Percentiles rank a stretch among this genome's conserved stretches.
phyloP scores from a whole-genome alignment of 2,113 vertebrate species.

The mouse (Mus musculus) region GRCm39 chr13:43986501-43987000 shows the following conservation, averaged over 20 bases:
- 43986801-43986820: background rate
- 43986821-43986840: background rate
- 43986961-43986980: background rate
- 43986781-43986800: background rate
- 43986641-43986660: background rate
- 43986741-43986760: background rate
- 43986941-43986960: background rate
- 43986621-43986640: background rate
- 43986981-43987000: background rate
- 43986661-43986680: background rate
- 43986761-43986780: background rate
- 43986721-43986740: background rate
- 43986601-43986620: background rate
- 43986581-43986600: constrained; percentile 16
- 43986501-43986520: constrained; percentile 44
- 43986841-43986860: background rate
- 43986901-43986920: background rate
- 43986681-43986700: background rate
- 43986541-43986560: constrained; percentile 35
- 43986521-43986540: constrained; percentile 52
- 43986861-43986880: background rate
- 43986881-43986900: background rate
- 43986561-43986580: background rate
- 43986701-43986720: fast-evolving
- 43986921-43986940: background rate